A percentile compares a stretch with the other conserved stretches of the same genome.
phyloP scores from a whole-genome alignment of 2,113 vertebrate species.

The Clarias macrocephalus region DNA sequence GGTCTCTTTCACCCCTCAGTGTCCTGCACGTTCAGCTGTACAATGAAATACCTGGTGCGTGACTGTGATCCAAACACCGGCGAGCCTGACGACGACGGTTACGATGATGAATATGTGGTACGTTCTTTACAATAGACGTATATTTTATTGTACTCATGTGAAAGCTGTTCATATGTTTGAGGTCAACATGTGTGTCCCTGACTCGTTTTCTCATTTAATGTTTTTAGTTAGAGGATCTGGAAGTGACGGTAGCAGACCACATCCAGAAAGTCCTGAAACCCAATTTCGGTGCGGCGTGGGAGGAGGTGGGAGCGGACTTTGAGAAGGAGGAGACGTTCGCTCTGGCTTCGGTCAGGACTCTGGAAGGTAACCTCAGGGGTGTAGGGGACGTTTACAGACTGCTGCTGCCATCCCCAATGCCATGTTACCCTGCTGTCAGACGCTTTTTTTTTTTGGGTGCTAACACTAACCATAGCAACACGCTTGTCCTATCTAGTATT shows the following conservation, averaged over 20 bases:
- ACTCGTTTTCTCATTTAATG: not conserved
- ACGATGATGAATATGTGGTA: conserved; percentile 97
- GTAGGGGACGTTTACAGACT: not conserved
- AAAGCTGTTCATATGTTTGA: not conserved
- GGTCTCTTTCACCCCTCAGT: conserved; percentile 66
- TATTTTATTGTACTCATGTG: not conserved
- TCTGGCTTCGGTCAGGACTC: conserved; percentile 87
- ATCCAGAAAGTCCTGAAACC: conserved; percentile 94
- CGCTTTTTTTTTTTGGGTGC: not conserved
- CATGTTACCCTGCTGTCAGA: not conserved
- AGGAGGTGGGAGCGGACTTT: conserved; percentile 91
- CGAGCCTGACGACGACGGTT: conserved; percentile 90
- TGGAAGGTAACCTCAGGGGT: conserved; percentile 78
- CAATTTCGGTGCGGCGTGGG: conserved; percentile 95
- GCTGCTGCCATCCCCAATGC: not conserved
- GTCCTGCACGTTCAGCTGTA: conserved; percentile 92
- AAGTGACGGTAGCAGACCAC: conserved; percentile 91
- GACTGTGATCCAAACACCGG: conserved; percentile 96
- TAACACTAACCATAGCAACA: not conserved
- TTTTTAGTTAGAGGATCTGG: conserved; percentile 88
- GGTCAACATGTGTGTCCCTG: not conserved
- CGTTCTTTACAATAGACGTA: conserved; percentile 43
- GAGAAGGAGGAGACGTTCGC: conserved; percentile 98
- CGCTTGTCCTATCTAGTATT: not conserved
- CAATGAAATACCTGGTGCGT: conserved; percentile 91